Base-by-base conservation (phyloP, 2,888 invertebrate species). In the Dorcus hopei region DNA sequence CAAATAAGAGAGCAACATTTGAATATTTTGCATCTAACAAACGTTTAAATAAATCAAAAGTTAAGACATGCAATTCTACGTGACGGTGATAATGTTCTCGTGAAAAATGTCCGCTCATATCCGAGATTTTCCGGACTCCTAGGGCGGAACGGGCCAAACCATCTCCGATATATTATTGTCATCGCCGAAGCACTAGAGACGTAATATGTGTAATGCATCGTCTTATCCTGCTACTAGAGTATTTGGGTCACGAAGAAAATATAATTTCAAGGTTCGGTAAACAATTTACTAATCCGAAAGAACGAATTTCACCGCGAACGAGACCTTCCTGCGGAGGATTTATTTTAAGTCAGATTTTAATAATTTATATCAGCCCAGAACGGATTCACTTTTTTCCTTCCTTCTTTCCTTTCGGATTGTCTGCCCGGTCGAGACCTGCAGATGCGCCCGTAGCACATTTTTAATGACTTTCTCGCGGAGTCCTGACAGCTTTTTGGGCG, bases 191-290 rank as follows among this genome's bases (percentile, higher is more conserved):
- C 26, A 33, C 26, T 33, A 33, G 26, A 33, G 26, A 33, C 26
- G 26, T 33, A 33, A 33, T 33, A 33, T 33, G 26, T 33, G 26
- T 33, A 33, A 33, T 33, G 26, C 26, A 33, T 33, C 26, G 26
- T 33, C 26, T 33, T 33, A 33, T 33, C 26, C 26, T 33, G 26
- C 26, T 7, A 33, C 26, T 33, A 33, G 6, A 33, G 23, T 42
- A 57, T 57, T 43, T 61, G 49, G 58, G 58, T 61, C 57, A 54
- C 53, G 58, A 42, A 61, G 61, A 61, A 57, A 59, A 61, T 61
- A 61, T 61, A 61, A 61, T 61, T 61, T 61, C 61, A 58, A 52
- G 61, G 56, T 61, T 52, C 54, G 58, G 48, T 56, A 61, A 58
- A 58, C 61, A 61, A 61, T 61, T 61, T 54, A 51, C 55, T 61